Evolutionary conservation across 1,140 invertebrate genomes (phyloP).

Genomic region (Papilio glaucus): DNA sequence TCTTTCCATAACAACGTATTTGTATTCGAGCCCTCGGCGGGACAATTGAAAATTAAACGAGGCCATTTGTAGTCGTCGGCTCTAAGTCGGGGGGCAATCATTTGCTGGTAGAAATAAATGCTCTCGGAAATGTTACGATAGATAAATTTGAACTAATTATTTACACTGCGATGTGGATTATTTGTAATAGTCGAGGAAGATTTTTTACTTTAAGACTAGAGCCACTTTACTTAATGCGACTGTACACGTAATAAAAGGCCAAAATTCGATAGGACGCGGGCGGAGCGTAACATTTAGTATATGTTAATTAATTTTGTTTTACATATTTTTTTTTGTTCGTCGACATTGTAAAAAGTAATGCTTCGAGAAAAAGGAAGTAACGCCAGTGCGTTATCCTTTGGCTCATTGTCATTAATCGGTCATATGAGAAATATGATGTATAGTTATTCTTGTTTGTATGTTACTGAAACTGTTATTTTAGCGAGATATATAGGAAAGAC

Average conservation of each 20-base stretch:
- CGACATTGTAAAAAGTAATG: too few species aligned
- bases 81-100: constrained; percentile 28
- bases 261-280: not conserved
- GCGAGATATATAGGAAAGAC: too few species aligned
- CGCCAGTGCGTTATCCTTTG: too few species aligned
- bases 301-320: too few species aligned
- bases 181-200: not conserved
- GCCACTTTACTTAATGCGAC: not conserved
- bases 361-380: too few species aligned
- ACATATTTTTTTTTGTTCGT: too few species aligned
- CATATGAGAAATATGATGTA: too few species aligned
- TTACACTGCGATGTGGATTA: not conserved
- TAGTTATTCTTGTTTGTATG: not conserved
- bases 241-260: not conserved
- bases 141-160: constrained; percentile 30
- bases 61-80: constrained; percentile 37
- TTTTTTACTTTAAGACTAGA: not conserved
- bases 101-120: constrained; percentile 30
- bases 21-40: constrained; percentile 29
- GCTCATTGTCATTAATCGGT: too few species aligned
- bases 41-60: constrained; percentile 39
- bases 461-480: too few species aligned
- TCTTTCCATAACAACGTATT: constrained; percentile 19
- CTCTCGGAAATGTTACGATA: not conserved
- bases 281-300: too few species aligned